Base-by-base conservation (phyloP, 2,888 invertebrate species). In the Caenorhabditis becei region DNA sequence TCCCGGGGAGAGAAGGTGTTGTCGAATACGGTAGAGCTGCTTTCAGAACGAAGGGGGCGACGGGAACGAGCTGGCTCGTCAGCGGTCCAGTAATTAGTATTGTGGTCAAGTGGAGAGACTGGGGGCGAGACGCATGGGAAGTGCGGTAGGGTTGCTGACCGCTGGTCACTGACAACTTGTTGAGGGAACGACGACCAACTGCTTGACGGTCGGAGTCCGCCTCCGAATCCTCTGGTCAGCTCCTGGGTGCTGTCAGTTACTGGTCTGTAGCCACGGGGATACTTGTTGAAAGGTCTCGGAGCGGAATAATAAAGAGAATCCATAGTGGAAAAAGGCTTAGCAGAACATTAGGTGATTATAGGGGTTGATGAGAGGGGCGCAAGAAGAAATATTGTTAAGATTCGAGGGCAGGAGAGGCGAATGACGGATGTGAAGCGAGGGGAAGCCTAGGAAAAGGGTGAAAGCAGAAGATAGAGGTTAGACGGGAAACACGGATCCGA, bases 181-280 rank as follows among this genome's bases (percentile, higher is more conserved):
- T 77, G 77, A 28, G 82, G 62, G 56, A 82, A 78, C 58, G 77
- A 77, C n/a, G 83, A 83, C 77, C 80, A 78, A 78, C 80, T 79
- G 78, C 71, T 83, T 71, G 80, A 80, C 26, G 80, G 77, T 56
- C 78, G 81, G 20, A 80, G 69, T 54, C 75, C 75, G 75, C 75
- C 66, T 65, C 65, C 74, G 59, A 65, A 74, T 24, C 66, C 47
- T 58, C 66, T 1, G 5, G 44, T 61, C 75, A 75, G n/a, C 20
- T 75, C 75, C 53, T 75, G 75, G 23, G 75, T 75, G 65, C 61
- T 71, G n/a, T 77, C 72, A 35, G 71, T 75, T 26, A 86, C 74
- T 41, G 86, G 84, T 41, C 84, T 74, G 44, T 84, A 86, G 23
- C 86, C 84, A 49, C 80, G 66, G 16, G 86, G 86, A 70, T 66